Evolutionary conservation across 1,140 invertebrate species (phyloP).

Genomic region (Maniola jurtina): DNA sequence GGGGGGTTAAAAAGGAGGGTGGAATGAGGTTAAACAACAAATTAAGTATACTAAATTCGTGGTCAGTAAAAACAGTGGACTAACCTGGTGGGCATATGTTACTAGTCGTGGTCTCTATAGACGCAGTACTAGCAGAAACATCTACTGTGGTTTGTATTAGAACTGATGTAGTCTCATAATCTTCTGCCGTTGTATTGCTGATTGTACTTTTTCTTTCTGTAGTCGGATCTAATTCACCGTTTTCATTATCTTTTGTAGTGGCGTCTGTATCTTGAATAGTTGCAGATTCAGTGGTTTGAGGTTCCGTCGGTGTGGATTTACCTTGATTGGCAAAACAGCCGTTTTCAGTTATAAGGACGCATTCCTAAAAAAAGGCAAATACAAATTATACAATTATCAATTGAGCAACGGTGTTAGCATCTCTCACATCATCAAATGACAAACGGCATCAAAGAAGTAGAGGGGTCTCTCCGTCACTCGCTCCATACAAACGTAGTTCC

Average conservation of each 20-base stretch:
- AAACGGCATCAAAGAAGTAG: too few species aligned
- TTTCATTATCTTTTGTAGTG: not conserved
- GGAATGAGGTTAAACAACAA: too few species aligned
- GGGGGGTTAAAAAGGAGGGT: too few species aligned
- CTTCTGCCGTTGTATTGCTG: not conserved
- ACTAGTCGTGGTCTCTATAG: conserved; percentile 11
- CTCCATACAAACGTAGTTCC: too few species aligned
- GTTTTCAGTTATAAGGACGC: conserved; percentile 38
- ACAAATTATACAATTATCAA: not conserved
- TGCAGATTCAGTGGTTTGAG: not conserved
- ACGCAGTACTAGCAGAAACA: not conserved
- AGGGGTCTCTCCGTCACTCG: too few species aligned
- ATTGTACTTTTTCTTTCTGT: conserved; percentile 5
- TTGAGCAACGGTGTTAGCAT: too few species aligned
- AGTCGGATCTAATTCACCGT: not conserved
- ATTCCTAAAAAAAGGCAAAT: conserved; percentile 26
- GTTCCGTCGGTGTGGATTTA: conserved; percentile 19
- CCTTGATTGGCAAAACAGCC: conserved; percentile 32
- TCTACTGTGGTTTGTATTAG: not conserved
- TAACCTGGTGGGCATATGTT: conserved; percentile 15
- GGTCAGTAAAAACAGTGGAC: not conserved
- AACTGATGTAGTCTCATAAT: not conserved
- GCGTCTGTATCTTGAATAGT: not conserved
- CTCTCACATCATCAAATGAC: too few species aligned
- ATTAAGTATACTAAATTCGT: too few species aligned